Conservation (phyloP, 2,888 invertebrate species). For the Andricus quercusramuli region DNA sequence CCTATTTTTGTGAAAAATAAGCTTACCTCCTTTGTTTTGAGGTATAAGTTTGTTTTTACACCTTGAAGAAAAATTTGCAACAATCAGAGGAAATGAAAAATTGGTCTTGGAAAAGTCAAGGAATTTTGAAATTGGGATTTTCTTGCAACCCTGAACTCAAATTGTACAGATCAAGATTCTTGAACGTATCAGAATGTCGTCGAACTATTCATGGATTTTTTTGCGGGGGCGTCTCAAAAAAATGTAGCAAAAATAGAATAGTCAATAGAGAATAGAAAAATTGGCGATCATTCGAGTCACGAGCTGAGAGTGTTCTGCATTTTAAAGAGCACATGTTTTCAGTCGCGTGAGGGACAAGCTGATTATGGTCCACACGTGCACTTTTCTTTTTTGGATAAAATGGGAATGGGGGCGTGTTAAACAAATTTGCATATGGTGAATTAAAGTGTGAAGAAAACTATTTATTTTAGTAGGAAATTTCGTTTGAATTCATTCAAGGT, state of each 20-base stretch:
- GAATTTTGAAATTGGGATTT: too few species aligned
- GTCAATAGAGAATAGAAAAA: neutral
- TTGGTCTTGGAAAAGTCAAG: too few species aligned
- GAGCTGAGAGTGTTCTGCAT: neutral
- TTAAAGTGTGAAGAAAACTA: too few species aligned
- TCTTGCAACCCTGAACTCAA: neutral
- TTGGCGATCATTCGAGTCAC: constrained; percentile 3
- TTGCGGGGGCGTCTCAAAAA: neutral
- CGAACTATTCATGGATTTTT: neutral
- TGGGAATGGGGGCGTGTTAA: neutral
- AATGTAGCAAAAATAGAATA: neutral
- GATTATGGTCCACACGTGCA: neutral
- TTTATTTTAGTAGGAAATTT: too few species aligned
- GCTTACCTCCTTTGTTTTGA: too few species aligned
- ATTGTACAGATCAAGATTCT: neutral
- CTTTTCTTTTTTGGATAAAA: neutral
- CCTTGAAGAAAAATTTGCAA: too few species aligned
- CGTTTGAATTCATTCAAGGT: too few species aligned
- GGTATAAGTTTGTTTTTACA: too few species aligned
- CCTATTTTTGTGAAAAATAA: too few species aligned
- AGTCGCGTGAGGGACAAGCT: neutral
- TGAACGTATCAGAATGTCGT: neutral
- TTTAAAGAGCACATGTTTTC: constrained; percentile 9
- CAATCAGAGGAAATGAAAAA: too few species aligned
- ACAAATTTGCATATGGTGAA: too few species aligned